Evolutionary conservation across 30 jellyfish, hydroid and myxozoan species (phyloP).

Genomic region (Chironex yamaguchii): DNA sequence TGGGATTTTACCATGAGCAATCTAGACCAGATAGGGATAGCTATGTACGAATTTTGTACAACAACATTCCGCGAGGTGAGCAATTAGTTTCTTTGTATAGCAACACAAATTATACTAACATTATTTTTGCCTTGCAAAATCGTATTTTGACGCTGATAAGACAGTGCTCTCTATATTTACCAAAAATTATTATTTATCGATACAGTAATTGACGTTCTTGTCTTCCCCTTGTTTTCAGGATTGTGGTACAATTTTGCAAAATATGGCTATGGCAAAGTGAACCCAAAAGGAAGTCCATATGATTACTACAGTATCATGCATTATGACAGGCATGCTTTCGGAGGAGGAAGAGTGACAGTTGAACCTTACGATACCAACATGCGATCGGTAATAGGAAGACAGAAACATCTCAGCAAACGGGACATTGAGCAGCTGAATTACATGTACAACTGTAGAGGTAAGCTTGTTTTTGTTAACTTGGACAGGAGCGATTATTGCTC

Average conservation of each 20-base stretch:
- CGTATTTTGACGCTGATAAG: no score
- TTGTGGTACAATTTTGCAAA: slow-evolving; percentile 51
- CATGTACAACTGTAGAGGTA: slow-evolving; percentile 63
- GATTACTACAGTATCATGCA: slow-evolving; percentile 85
- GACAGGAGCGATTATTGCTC: no score
- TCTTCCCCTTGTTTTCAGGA: slow-evolving; percentile 10
- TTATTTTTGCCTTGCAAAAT: no score
- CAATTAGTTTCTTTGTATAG: no score
- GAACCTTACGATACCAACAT: slow-evolving; percentile 56
- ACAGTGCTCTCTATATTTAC: no score
- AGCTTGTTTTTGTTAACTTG: no score
- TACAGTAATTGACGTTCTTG: no score
- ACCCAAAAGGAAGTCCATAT: slow-evolving; percentile 45
- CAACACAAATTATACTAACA: no score
- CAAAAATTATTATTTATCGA: no score
- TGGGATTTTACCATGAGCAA: neutral
- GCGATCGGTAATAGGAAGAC: slow-evolving; percentile 75
- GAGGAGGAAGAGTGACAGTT: slow-evolving; percentile 75
- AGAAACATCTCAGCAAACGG: slow-evolving; percentile 73
- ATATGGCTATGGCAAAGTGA: slow-evolving; percentile 38
- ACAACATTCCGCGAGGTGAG: no score
- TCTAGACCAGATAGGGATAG: no score
- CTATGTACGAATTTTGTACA: no score
- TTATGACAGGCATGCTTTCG: slow-evolving; percentile 79
- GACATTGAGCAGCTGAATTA: slow-evolving; percentile 77